Conservation (phyloP, 2,797 vertebrate species). For the Paratrypauchen microcephalus region DNA sequence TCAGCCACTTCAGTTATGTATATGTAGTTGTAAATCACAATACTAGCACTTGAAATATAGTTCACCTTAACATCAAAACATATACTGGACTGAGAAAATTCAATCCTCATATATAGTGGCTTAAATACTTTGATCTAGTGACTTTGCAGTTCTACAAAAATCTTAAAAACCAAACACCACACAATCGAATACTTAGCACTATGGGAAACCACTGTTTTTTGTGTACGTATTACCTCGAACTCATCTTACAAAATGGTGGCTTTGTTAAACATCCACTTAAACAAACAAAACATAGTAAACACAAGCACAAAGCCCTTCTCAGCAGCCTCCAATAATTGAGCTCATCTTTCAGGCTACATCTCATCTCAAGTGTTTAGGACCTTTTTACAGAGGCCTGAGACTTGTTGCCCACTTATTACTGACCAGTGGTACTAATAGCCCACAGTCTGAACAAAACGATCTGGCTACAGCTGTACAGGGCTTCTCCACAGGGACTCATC, state of each 20-base stretch:
- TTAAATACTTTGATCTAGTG: neutral
- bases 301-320: neutral
- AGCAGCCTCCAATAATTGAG: slow-evolving; percentile 1
- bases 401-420: slow-evolving; percentile 42
- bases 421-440: slow-evolving; percentile 45
- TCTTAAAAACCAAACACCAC: neutral
- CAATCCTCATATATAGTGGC: too few species aligned
- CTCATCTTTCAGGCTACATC: slow-evolving; percentile 9
- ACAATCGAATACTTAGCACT: neutral
- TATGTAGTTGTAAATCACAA: too few species aligned
- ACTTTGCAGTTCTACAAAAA: neutral
- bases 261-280: slow-evolving; percentile 2
- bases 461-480: slow-evolving; percentile 46
- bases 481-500: slow-evolving; percentile 54
- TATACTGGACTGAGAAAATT: neutral
- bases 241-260: neutral
- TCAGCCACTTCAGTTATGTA: too few species aligned
- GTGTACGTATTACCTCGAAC: neutral
- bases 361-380: slow-evolving; percentile 43
- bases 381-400: slow-evolving; percentile 36
- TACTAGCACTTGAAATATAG: too few species aligned
- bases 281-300: slow-evolving; percentile 1
- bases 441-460: slow-evolving; percentile 35
- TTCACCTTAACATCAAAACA: neutral
- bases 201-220: neutral